Evolutionary conservation across 2,797 vertebrate genomes (phyloP).

Genomic region (Euthynnus affinis): DNA sequence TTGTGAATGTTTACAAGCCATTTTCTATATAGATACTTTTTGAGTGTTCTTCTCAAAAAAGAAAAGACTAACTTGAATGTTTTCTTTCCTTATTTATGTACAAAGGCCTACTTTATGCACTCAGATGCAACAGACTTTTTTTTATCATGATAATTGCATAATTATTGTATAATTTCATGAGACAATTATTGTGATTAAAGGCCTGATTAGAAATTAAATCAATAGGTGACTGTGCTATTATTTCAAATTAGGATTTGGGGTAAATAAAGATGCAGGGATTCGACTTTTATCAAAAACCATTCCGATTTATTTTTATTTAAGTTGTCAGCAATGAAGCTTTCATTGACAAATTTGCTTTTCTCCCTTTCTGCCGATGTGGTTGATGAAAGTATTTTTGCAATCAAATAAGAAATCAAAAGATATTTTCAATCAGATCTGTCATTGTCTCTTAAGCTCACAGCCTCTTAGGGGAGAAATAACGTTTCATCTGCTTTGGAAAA

Average conservation of each 20-base stretch:
- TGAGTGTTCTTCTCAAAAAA: background rate
- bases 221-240: background rate
- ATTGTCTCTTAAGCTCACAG: constrained; percentile 25
- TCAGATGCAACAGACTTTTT: background rate
- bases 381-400: constrained; percentile 44
- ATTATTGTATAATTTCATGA: background rate
- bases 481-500: constrained; percentile 60
- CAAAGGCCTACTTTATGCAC: background rate
- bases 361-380: constrained; percentile 13
- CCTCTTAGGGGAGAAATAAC: constrained; percentile 45
- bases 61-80: background rate
- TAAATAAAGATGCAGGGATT: background rate
- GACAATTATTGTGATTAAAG: constrained; percentile 52
- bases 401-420: constrained; percentile 45
- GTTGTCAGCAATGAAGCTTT: constrained; percentile 19
- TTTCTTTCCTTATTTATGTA: background rate
- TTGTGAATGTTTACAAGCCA: constrained; percentile 42
- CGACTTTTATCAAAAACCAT: constrained; percentile 26
- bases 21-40: constrained; percentile 33
- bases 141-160: background rate
- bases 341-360: constrained; percentile 28
- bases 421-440: constrained; percentile 37
- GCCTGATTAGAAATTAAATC: constrained; percentile 28
- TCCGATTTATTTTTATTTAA: constrained; percentile 5
- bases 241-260: constrained; percentile 9